phyloP scores from a whole-genome alignment of 2,888 invertebrate genomes.

The Lepidonotus clava region DNA sequence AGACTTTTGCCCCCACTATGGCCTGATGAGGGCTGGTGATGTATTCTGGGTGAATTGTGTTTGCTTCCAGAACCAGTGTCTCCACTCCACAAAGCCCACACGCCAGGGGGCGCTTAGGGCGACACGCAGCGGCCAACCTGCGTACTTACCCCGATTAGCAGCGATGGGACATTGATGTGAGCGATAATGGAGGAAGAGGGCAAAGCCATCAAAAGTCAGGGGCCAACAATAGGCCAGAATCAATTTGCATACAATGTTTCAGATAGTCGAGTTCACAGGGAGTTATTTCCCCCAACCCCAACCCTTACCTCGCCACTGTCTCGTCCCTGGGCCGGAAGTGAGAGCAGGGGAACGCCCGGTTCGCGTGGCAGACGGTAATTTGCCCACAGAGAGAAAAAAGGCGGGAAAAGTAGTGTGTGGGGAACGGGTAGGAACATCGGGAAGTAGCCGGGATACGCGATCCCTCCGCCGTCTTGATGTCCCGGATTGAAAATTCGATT shows the following conservation, averaged over 20 bases:
- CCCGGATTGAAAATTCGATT: constrained; percentile 2
- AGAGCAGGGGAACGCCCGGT: not conserved
- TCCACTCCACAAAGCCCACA: not conserved
- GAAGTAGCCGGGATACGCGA: not conserved
- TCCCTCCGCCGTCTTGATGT: not conserved
- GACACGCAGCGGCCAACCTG: not conserved
- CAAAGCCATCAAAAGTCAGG: not conserved
- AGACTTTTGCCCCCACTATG: too few relatives aligned
- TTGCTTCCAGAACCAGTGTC: not conserved
- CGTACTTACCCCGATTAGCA: not conserved
- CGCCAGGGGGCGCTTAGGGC: not conserved
- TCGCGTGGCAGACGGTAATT: constrained; percentile 11
- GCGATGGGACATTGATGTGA: not conserved
- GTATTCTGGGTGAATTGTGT: not conserved
- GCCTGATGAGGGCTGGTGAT: too few relatives aligned
- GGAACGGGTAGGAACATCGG: too few relatives aligned
- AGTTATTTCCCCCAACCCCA: not conserved
- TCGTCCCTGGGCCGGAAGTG: constrained; percentile 9
- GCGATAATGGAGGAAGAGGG: not conserved
- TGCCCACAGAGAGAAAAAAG: too few relatives aligned
- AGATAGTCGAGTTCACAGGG: not conserved
- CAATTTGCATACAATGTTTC: not conserved
- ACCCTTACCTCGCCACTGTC: too few relatives aligned
- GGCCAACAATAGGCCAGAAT: not conserved
- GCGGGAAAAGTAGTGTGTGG: too few relatives aligned